Conservation (phyloP, 2,797 vertebrate species). For the Limosa lapponica region DNA sequence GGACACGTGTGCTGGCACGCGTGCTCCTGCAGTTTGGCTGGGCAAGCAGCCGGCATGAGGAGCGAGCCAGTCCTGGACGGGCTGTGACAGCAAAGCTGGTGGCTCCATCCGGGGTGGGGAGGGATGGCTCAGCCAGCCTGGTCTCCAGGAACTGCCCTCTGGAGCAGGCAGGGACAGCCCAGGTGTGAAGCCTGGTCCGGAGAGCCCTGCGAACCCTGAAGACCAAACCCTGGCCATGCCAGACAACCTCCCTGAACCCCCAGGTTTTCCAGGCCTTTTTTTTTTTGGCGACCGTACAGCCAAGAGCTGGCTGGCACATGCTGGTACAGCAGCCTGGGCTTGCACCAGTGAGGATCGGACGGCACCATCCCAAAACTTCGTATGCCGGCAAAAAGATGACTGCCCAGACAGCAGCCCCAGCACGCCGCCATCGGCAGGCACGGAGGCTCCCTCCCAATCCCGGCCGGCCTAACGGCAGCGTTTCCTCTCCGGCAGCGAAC, state of each 20-base stretch:
- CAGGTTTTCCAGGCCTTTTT: accelerated
- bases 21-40: background rate
- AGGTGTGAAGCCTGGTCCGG: background rate
- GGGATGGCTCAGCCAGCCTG: background rate
- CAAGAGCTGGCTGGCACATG: accelerated
- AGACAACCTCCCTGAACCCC: background rate
- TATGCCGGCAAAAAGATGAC: background rate
- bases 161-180: background rate
- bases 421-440: accelerated
- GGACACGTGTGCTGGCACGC: background rate
- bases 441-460: background rate
- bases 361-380: background rate
- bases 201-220: background rate
- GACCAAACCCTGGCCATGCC: accelerated
- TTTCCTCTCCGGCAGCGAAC: background rate
- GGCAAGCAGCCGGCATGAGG: background rate
- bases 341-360: background rate
- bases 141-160: background rate
- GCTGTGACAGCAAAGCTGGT: background rate
- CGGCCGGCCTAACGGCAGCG: accelerated
- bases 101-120: background rate
- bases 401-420: background rate
- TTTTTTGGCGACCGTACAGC: accelerated
- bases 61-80: background rate
- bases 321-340: background rate